Conservation (phyloP, 1,140 invertebrate species). For the Acromyrmex charruanus region DNA sequence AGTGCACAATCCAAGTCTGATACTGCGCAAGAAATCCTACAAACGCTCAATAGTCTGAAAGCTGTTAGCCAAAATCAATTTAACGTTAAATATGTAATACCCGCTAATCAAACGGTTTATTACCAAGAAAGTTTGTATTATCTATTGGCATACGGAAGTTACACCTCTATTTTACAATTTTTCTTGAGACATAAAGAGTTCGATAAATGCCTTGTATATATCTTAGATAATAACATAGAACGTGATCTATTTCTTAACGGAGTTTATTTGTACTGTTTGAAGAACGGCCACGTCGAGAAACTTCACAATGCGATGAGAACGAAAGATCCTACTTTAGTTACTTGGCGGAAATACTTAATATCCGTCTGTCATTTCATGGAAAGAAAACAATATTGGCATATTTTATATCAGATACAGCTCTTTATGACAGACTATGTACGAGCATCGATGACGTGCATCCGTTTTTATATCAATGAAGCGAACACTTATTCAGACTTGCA, state of each 20-base stretch:
- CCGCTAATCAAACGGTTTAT: constrained; percentile 82
- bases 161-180: constrained; percentile 90
- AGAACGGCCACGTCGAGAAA: constrained; percentile 88
- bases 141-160: constrained; percentile 90
- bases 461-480: constrained; percentile 89
- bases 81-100: constrained; percentile 64
- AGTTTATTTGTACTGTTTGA: constrained; percentile 90
- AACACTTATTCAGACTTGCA: constrained; percentile 87
- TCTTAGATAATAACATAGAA: constrained; percentile 89
- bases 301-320: constrained; percentile 88
- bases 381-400: constrained; percentile 88
- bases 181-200: constrained; percentile 89
- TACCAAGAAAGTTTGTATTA: constrained; percentile 92
- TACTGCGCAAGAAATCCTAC: constrained; percentile 83
- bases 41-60: constrained; percentile 84
- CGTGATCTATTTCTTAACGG: constrained; percentile 90
- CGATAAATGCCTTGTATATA: constrained; percentile 88
- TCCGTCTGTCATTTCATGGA: constrained; percentile 90
- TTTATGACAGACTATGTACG: constrained; percentile 90
- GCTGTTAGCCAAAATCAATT: constrained; percentile 81
- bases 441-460: constrained; percentile 91
- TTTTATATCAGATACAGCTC: constrained; percentile 90
- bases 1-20: constrained; percentile 70
- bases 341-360: constrained; percentile 90
- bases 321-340: constrained; percentile 88